phyloP scores from a whole-genome alignment of 1,140 invertebrate genomes.

The Pectinophora gossypiella region DNA sequence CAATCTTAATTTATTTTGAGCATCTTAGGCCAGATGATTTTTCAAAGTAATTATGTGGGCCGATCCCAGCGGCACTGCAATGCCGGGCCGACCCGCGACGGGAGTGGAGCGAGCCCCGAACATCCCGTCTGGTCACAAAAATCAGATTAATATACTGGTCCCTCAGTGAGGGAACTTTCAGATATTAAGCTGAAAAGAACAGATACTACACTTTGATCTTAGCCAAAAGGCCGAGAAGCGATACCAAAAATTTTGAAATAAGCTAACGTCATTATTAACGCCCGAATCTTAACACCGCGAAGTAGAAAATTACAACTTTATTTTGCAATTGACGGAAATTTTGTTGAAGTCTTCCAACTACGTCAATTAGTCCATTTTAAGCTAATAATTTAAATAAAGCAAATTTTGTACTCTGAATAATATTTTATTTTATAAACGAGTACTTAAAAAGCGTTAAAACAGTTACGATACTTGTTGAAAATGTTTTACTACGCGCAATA shows the following conservation, averaged over 20 bases:
- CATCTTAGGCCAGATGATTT: too few species aligned
- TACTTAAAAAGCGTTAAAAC: too few species aligned
- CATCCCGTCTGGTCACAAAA: slow-evolving; percentile 12
- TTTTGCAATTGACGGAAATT: not conserved
- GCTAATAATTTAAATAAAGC: too few species aligned
- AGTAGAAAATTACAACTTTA: not conserved
- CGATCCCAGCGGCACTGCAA: slow-evolving; percentile 7
- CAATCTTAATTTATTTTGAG: too few species aligned
- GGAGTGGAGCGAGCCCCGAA: slow-evolving; percentile 8
- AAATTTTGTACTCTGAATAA: too few species aligned
- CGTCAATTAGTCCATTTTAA: too few species aligned
- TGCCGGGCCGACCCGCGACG: slow-evolving; percentile 7
- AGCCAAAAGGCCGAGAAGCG: slow-evolving; percentile 8
- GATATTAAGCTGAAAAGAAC: slow-evolving; percentile 9
- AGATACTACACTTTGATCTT: slow-evolving; percentile 9
- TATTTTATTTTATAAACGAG: too few species aligned
- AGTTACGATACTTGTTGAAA: not conserved
- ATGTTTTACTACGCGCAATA: not conserved
- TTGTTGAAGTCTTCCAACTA: too few species aligned
- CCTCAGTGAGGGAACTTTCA: slow-evolving; percentile 10
- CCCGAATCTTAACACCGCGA: not conserved
- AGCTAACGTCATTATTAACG: not conserved
- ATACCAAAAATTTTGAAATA: not conserved
- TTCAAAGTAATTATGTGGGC: not conserved
- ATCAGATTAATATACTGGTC: slow-evolving; percentile 17